A percentile compares a stretch with the other conserved stretches of the same genome.
phyloP scores from a whole-genome alignment of 92 coral and sea anemone genomes.

The Paramuricea clavata region DNA sequence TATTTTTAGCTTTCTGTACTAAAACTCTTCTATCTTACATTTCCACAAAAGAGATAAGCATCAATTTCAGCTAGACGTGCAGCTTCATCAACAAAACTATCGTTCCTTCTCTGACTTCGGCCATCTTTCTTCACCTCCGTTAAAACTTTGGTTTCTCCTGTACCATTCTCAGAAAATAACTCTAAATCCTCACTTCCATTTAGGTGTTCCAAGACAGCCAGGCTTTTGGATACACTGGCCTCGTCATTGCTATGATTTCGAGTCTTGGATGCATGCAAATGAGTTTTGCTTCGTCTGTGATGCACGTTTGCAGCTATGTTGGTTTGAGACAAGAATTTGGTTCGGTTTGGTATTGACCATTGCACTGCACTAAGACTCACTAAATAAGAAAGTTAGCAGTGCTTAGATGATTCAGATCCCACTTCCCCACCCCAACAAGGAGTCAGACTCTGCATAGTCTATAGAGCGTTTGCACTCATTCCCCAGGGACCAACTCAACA shows the following conservation, averaged over 20 bases:
- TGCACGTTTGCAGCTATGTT: neutral
- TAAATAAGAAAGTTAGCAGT: neutral
- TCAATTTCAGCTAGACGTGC: constrained; percentile 87
- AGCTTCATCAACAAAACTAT: constrained; percentile 36
- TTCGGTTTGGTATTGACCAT: neutral
- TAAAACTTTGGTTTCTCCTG: neutral
- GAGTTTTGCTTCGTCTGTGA: neutral
- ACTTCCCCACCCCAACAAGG: too few relatives aligned
- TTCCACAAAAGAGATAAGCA: constrained; percentile 86
- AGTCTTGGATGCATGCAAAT: neutral
- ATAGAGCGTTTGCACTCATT: too few relatives aligned
- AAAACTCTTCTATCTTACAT: constrained; percentile 59
- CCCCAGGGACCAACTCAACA: too few relatives aligned
- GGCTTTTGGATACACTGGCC: neutral
- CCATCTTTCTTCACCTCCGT: neutral
- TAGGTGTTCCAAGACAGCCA: constrained; percentile 8
- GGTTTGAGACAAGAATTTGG: neutral
- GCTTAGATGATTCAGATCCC: too few relatives aligned
- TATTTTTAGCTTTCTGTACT: neutral
- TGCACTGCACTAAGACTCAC: neutral
- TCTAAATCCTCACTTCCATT: neutral
- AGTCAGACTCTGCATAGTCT: too few relatives aligned
- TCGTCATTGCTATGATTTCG: neutral
- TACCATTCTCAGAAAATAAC: constrained; percentile 5
- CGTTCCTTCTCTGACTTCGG: neutral